Evolutionary conservation across 2,888 invertebrate genomes (phyloP).

Genomic region (Zeuzera pyrina): DNA sequence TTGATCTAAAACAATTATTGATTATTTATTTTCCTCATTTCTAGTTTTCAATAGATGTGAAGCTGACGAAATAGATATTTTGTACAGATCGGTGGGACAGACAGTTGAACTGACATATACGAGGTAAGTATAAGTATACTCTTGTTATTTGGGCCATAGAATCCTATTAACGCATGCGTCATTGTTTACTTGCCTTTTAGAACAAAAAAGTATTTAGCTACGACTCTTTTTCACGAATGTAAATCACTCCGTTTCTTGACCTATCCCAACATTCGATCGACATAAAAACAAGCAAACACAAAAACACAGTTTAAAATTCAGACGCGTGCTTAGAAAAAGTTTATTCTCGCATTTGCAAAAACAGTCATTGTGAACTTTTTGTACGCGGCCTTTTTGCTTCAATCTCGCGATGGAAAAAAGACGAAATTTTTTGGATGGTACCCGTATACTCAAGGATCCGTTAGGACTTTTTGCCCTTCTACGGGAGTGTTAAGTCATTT

Average conservation of each 20-base stretch:
- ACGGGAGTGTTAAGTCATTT: constrained; percentile 27
- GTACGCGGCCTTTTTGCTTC: constrained; percentile 51
- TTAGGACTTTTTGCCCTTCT: constrained; percentile 54
- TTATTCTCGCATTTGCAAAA: constrained; percentile 57
- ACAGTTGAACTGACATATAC: too few species aligned
- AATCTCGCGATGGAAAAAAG: constrained; percentile 39
- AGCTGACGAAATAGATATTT: too few species aligned
- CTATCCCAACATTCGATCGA: constrained; percentile 43
- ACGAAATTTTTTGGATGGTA: constrained; percentile 30
- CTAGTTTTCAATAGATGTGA: too few species aligned
- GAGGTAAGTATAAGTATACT: too few species aligned
- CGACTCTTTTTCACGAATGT: constrained; percentile 4
- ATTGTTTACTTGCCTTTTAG: not conserved
- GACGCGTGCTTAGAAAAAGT: constrained; percentile 65
- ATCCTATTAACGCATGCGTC: too few species aligned
- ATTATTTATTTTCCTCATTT: too few species aligned
- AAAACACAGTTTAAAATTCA: constrained; percentile 52
- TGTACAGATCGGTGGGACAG: too few species aligned
- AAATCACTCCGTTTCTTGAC: constrained; percentile 25
- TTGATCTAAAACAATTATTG: too few species aligned
- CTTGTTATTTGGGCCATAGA: too few species aligned
- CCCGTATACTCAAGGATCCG: constrained; percentile 43
- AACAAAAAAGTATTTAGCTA: not conserved
- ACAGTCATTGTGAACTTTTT: constrained; percentile 54
- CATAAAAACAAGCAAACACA: constrained; percentile 30